Evolutionary conservation across 2,797 vertebrate species (phyloP).

Genomic region (Acanthis flammea): DNA sequence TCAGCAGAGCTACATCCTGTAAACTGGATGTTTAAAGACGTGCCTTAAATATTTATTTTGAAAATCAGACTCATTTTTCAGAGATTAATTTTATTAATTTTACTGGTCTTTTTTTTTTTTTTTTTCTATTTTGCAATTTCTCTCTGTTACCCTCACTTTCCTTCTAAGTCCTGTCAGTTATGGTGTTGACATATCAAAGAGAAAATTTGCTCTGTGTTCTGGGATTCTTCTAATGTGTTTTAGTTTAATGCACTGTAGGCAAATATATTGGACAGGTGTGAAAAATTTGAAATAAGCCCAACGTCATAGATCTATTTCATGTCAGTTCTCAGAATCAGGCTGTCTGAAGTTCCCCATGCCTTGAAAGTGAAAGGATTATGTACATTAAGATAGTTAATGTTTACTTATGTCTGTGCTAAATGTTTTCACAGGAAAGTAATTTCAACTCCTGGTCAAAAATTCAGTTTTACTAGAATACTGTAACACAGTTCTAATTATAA

Average conservation of each 20-base stretch:
- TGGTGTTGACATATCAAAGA: background rate
- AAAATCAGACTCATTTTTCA: background rate
- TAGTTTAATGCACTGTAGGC: background rate
- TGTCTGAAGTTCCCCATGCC: background rate
- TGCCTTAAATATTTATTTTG: background rate
- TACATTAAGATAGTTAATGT: background rate
- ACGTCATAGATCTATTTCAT: background rate
- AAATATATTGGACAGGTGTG: background rate
- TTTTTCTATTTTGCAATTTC: background rate
- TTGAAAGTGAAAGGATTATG: background rate
- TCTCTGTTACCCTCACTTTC: background rate
- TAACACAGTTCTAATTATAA: background rate
- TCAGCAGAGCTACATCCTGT: slow-evolving; percentile 49
- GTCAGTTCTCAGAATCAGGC: background rate
- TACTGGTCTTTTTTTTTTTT: background rate
- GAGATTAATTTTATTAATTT: background rate
- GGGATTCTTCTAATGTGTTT: background rate
- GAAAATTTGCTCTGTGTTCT: background rate
- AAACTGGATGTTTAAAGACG: background rate
- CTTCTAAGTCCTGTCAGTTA: background rate
- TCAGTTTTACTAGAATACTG: background rate
- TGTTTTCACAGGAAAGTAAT: background rate
- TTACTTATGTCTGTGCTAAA: background rate
- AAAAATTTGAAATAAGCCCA: background rate
- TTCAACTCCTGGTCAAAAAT: background rate